phyloP scores from a whole-genome alignment of 2,797 vertebrate species.

The Phylloscopus collybita region DNA sequence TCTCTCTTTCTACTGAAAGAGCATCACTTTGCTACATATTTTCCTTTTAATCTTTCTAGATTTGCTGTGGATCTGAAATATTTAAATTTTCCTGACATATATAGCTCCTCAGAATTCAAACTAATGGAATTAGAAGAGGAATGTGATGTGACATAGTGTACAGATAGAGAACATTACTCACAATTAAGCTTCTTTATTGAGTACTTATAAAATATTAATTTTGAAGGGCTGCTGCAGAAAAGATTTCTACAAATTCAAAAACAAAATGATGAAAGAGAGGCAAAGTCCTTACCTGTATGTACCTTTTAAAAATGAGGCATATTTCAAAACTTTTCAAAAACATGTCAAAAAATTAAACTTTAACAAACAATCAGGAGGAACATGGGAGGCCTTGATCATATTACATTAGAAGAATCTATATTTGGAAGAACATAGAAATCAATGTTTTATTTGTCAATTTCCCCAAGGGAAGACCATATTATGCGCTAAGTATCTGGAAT shows the following conservation, averaged over 20 bases:
- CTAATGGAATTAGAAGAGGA: neutral
- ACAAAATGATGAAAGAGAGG: neutral
- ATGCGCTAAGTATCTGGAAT: neutral
- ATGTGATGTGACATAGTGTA: neutral
- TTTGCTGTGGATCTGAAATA: neutral
- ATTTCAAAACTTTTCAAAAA: neutral
- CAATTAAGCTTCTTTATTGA: slow-evolving; percentile 2
- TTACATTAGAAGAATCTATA: neutral
- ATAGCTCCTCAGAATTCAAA: neutral
- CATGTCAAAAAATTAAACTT: neutral
- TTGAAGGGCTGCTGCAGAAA: neutral
- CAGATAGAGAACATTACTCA: slow-evolving; percentile 14
- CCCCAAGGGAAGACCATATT: neutral
- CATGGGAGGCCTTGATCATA: neutral
- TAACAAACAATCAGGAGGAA: neutral
- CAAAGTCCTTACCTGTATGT: neutral
- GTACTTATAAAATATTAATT: slow-evolving; percentile 8
- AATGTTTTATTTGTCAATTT: neutral
- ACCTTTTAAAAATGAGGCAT: neutral
- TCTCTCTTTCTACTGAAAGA: neutral
- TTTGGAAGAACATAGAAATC: neutral
- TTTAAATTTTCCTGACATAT: neutral
- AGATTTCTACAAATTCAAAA: neutral
- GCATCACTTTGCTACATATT: neutral
- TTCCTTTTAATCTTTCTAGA: neutral